phyloP scores from a whole-genome alignment of 2,888 invertebrate species.

The Trachelus troglodyta region DNA sequence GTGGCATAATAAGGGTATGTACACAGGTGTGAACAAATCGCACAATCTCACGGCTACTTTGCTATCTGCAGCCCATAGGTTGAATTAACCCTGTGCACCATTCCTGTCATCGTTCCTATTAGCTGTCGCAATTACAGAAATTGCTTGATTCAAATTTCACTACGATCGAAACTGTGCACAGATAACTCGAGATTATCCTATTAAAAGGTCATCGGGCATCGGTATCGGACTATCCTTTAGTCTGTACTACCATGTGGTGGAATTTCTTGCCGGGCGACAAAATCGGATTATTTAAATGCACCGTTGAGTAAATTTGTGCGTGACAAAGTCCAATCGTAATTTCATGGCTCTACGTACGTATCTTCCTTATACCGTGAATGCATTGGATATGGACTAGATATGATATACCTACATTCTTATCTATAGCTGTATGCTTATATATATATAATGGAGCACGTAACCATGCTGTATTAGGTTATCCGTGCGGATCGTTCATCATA shows the following conservation, averaged over 20 bases:
- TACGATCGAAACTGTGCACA: background rate
- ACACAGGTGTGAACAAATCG: background rate
- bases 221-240: background rate
- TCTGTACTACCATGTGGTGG: background rate
- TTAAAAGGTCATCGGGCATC: conserved; percentile 1
- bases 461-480: conserved; percentile 8
- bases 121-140: background rate
- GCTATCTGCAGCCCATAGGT: background rate
- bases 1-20: background rate
- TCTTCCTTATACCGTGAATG: background rate
- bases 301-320: background rate
- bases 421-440: background rate
- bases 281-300: background rate
- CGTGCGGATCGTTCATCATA: conserved; percentile 19
- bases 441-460: background rate
- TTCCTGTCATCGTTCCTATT: background rate
- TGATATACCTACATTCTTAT: background rate
- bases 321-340: background rate
- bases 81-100: background rate
- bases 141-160: background rate
- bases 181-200: conserved; percentile 1
- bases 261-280: background rate
- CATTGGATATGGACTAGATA: background rate
- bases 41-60: background rate
- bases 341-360: background rate